phyloP scores from a whole-genome alignment of 2,113 vertebrate species.

The western clawed frog (Xenopus tropicalis) region UCB_Xtro_10.0 CM004444.2:22267001-22267500 shows the following conservation, averaged over 20 bases:
- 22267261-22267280: background rate
- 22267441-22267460: no score
- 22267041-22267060: background rate
- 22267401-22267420: no score
- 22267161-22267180: background rate
- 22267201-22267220: background rate
- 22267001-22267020: background rate
- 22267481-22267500: no score
- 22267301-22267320: background rate
- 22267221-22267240: background rate
- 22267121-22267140: background rate
- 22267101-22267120: background rate
- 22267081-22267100: background rate
- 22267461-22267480: no score
- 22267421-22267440: no score
- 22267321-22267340: background rate
- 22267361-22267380: no score
- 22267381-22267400: no score
- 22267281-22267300: background rate
- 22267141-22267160: background rate
- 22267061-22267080: background rate
- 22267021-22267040: background rate
- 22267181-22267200: background rate
- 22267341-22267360: background rate
- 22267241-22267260: background rate